phyloP scores from a whole-genome alignment of 2,888 invertebrate species.

The Lepetodrilus schrolli region DNA sequence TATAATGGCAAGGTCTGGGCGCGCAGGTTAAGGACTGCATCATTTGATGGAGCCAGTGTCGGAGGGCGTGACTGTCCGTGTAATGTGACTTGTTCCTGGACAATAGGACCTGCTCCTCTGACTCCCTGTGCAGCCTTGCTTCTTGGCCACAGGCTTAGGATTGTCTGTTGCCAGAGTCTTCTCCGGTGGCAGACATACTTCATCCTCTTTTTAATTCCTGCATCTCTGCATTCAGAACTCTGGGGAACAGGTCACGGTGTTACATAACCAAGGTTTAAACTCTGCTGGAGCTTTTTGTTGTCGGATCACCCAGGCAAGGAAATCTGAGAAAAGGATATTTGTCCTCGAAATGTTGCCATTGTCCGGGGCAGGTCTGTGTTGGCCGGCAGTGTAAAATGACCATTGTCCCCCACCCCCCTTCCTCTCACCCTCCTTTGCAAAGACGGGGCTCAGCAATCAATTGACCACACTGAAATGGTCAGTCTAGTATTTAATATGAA shows the following conservation, averaged over 20 bases:
- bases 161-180: background rate
- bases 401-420: conserved; percentile 1
- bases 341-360: conserved; percentile 10
- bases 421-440: too few relatives aligned
- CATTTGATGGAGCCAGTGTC: background rate
- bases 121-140: background rate
- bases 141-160: background rate
- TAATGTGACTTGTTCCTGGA: background rate
- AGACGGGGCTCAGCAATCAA: background rate
- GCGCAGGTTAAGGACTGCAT: background rate
- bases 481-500: conserved; percentile 23
- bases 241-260: conserved; percentile 3
- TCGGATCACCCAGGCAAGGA: background rate
- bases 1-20: background rate
- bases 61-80: background rate
- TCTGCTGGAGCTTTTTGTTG: background rate
- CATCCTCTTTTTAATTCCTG: conserved; percentile 21
- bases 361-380: conserved; percentile 15
- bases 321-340: conserved; percentile 20
- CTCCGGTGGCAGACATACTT: conserved; percentile 13
- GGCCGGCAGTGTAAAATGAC: background rate
- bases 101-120: background rate
- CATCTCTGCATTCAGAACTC: background rate
- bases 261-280: conserved; percentile 19
- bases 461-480: conserved; percentile 14